Base-by-base conservation (phyloP, 2,113 vertebrate genomes). In the Lutjanus erythropterus region DNA sequence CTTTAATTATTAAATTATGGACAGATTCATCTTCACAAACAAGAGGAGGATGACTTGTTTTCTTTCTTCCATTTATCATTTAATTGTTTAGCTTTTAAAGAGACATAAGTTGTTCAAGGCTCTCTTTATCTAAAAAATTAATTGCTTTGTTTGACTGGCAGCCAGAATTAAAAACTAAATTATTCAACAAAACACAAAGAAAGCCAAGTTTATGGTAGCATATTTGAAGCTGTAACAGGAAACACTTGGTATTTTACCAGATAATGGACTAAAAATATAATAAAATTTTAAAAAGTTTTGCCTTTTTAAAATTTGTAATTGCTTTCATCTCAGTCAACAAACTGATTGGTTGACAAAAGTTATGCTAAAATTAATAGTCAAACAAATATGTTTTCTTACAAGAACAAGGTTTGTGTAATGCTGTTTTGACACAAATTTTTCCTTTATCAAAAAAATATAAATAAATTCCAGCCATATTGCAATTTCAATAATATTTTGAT, bases 21-120 rank as follows among this genome's bases (percentile, higher is more conserved):
- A 5, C 15, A 52, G 44, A 39, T 50, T 50, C 6, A n/a, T 39
- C 1, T 29, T 18, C 1, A 7, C 29, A 14, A 56, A 29, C 3
- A 29, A 52, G 10, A 49, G 14, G 12, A 29, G 6, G n/a, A 58
- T 37, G 3, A 14, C 16, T 39, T 11, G 21, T 37, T 49, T 53
- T 10, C 37, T 39, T 31, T 65, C 33, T 56, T 55, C 9, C 3
- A 41, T 49, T 53, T 33, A n/a, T 21, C 2, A 56, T 53, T 9
- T 27, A 55, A 41, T 25, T 31, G 1, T 61, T 61, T 35, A n/a
- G 41, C 27, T 33, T 56, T 70, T 55, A 14, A 74, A 74, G 35
- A 46, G 15, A 19, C 15, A n/a, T 8, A 35, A 49, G 10, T 5
- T 56, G 3, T 2, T 16, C 25, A 31, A 27, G 35, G 6, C n/a